phyloP scores from a whole-genome alignment of 2,113 vertebrate genomes.

The Brachyistius frenatus region DNA sequence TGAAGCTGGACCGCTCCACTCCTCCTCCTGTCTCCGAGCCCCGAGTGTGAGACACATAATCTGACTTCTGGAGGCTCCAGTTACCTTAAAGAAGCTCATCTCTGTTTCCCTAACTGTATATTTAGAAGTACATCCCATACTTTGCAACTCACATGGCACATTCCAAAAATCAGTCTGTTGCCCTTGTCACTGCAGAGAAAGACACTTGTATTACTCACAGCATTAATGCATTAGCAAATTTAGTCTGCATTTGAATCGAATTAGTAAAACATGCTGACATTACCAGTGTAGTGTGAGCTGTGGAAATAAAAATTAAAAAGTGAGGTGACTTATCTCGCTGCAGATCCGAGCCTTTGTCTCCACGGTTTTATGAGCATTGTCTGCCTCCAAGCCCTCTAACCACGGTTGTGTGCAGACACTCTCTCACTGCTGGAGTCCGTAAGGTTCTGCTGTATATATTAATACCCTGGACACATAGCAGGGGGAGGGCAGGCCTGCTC shows the following conservation, averaged over 20 bases:
- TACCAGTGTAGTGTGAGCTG: not conserved
- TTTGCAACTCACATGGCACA: slow-evolving; percentile 75
- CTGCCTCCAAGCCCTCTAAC: slow-evolving; percentile 26
- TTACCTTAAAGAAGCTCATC: slow-evolving; percentile 79
- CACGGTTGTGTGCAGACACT: slow-evolving; percentile 22
- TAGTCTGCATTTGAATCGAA: slow-evolving; percentile 10
- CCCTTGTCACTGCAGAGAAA: slow-evolving; percentile 54
- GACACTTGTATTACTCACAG: slow-evolving; percentile 53
- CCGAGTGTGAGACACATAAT: slow-evolving; percentile 63
- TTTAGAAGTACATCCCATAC: slow-evolving; percentile 80
- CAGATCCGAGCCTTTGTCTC: not conserved
- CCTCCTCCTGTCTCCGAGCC: slow-evolving; percentile 26
- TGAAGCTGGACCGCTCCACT: not conserved
- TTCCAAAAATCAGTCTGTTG: slow-evolving; percentile 73
- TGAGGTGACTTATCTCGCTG: not conserved
- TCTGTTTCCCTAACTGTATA: slow-evolving; percentile 79
- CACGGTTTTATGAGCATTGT: slow-evolving; percentile 15
- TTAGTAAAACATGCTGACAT: not conserved
- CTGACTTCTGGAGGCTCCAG: slow-evolving; percentile 68
- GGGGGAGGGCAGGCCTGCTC: slow-evolving; percentile 14
- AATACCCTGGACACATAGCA: slow-evolving; percentile 57
- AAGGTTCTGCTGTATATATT: slow-evolving; percentile 60
- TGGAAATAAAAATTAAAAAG: not conserved
- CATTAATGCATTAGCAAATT: slow-evolving; percentile 26
- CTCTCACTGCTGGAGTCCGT: slow-evolving; percentile 17